Evolutionary conservation across 2,888 invertebrate genomes (phyloP).

Genomic region (Oscheius sp.): DNA sequence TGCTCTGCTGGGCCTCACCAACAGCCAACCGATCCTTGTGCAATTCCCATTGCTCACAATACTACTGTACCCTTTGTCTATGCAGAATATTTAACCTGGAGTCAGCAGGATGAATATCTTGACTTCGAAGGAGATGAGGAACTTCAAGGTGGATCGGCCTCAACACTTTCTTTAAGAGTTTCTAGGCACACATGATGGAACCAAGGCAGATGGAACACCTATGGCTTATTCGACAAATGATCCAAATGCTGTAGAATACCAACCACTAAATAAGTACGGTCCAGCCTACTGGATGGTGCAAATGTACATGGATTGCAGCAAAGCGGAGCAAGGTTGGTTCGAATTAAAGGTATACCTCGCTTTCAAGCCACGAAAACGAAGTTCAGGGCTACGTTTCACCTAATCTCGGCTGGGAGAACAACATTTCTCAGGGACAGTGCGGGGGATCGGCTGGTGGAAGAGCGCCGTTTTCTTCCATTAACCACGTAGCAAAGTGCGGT

Average conservation of each 20-base stretch:
- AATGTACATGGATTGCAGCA: conserved; percentile 74
- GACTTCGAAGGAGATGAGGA: conserved; percentile 69
- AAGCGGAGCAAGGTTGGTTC: conserved; percentile 75
- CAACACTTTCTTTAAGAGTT: too few relatives aligned
- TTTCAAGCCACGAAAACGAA: not conserved
- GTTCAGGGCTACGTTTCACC: conserved; percentile 66
- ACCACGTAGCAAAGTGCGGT: conserved; percentile 75
- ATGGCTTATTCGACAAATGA: conserved; percentile 69
- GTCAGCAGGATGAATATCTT: conserved; percentile 63
- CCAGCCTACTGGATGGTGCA: conserved; percentile 75
- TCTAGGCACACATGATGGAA: conserved; percentile 67
- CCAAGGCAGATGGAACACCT: conserved; percentile 64
- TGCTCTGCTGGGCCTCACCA: conserved; percentile 72
- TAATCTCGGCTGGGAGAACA: conserved; percentile 73
- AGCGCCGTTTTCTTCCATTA: conserved; percentile 68
- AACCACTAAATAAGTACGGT: conserved; percentile 73
- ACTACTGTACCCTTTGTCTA: conserved; percentile 60
- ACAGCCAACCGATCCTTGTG: conserved; percentile 65
- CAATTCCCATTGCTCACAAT: conserved; percentile 64
- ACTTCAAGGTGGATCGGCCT: conserved; percentile 55
- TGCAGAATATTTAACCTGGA: conserved; percentile 64
- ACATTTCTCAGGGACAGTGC: conserved; percentile 69
- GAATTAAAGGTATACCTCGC: conserved; percentile 73
- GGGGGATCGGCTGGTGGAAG: conserved; percentile 68
- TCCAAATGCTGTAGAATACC: conserved; percentile 67